Percentiles rank a stretch among this genome's conserved stretches.
phyloP scores from a whole-genome alignment of 2,888 invertebrate species.

The Aspidiotus rigidus region DNA sequence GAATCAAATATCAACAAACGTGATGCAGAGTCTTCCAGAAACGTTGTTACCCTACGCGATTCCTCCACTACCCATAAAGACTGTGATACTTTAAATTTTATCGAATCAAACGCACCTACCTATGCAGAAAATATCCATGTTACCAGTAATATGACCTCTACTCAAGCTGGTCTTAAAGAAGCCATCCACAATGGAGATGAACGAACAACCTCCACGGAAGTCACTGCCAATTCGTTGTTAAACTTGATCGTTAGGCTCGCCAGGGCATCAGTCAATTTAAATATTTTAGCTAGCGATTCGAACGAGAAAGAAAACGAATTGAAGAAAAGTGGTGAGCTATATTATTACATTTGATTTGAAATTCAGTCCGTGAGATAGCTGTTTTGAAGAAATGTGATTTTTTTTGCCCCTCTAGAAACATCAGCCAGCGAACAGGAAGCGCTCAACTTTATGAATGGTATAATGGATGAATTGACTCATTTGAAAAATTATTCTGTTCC shows the following conservation, averaged over 20 bases:
- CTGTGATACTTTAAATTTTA: neutral
- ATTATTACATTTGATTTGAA: neutral
- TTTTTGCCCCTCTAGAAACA: neutral
- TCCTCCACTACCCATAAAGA: neutral
- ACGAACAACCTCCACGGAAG: neutral
- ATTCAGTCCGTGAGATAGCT: neutral
- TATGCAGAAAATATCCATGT: neutral
- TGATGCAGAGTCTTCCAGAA: neutral
- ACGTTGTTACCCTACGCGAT: neutral
- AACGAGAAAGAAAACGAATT: neutral
- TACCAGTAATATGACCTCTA: neutral
- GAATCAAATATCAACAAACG: neutral
- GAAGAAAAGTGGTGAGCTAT: constrained; percentile 2
- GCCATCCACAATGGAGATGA: neutral
- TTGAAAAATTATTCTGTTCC: constrained; percentile 83
- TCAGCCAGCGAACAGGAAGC: constrained; percentile 50
- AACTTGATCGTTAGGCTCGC: constrained; percentile 6
- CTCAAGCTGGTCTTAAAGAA: neutral
- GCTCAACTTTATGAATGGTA: constrained; percentile 86
- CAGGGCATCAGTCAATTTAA: constrained; percentile 5
- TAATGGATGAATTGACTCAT: constrained; percentile 99
- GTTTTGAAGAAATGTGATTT: neutral
- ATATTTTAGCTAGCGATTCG: neutral
- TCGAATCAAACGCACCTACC: neutral
- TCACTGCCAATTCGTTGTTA: neutral